Base-by-base conservation (phyloP, 2,797 vertebrate genomes). In the Paratrypauchen microcephalus region DNA sequence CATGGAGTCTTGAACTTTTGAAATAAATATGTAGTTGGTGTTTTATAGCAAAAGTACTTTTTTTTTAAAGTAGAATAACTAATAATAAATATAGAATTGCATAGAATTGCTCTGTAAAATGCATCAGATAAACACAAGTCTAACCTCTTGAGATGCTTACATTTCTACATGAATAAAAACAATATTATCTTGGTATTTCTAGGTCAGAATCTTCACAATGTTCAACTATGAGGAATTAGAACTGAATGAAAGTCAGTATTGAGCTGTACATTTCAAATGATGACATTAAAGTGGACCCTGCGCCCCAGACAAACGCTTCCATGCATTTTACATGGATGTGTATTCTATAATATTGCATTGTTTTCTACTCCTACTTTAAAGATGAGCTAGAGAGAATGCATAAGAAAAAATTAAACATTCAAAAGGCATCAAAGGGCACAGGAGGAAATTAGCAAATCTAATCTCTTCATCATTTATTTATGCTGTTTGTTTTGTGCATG, bases 391-490 rank as follows among this genome's bases (percentile, higher is more conserved):
- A n/a, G 47, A 32, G 71, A 71, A 63, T 48, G 30, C 59, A 58
- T 30, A 58, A 61, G 4, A 63, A 65, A 57, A 26, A 77, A 65
- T 73, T 21, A 52, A 72, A 64, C 21, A 77, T 66, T 73, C 24
- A 48, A 60, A 6, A 70, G 60, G 68, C 66, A 80, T 79, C 70
- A 81, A 73, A 87, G 81, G 73, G 77, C 74, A 71, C 60, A 16
- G 47, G 64, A 64, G 73, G 54, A 78, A 79, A 85, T 82, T 80
- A 86, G 76, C 76, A 86, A 83, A 82, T 83, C 77, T 83, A 86
- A 86, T 83, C 69, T 75, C 26, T 70, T 82, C 72, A 80, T 85
- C 61, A 82, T 82, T 87, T 83, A 84, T 87, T 84, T 77, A 82
- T 84, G 77, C 72, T 9, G 73, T 81, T 81, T 87, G 73, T 80